These are phyloP conservation scores for Megalops atlanticus DNA, from an alignment of 2,113 vertebrate species.

Conservation along the genomic window DNA sequence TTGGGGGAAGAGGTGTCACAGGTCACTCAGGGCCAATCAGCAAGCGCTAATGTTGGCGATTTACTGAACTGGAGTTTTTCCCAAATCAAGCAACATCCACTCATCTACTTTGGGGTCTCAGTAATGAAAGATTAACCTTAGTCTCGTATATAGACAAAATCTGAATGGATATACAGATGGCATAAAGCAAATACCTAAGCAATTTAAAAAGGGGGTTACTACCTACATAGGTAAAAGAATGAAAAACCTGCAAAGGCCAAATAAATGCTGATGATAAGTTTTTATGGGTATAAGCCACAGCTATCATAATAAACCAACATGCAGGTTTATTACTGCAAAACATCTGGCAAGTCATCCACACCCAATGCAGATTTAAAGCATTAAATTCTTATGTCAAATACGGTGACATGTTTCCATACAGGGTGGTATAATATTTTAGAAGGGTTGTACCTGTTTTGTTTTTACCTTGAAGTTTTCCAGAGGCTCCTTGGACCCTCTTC, in stretches of 20 bases:
- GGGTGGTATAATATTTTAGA: slow-evolving; percentile 35
- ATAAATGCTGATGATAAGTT: not conserved
- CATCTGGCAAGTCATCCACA: not conserved
- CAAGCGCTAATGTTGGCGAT: not conserved
- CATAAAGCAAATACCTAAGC: too few relatives aligned
- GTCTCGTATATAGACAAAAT: too few relatives aligned
- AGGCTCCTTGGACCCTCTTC: slow-evolving; percentile 98
- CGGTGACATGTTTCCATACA: not conserved
- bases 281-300: not conserved
- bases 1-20: slow-evolving; percentile 47
- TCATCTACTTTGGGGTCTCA: too few relatives aligned
- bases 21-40: slow-evolving; percentile 16
- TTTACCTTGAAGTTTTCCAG: slow-evolving; percentile 98
- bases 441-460: slow-evolving; percentile 33
- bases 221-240: too few relatives aligned
- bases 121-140: too few relatives aligned
- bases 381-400: not conserved
- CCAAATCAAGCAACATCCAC: too few relatives aligned
- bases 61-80: too few relatives aligned
- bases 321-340: slow-evolving; percentile 1
- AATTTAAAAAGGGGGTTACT: not conserved
- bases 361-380: slow-evolving; percentile 2
- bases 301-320: slow-evolving; percentile 11
- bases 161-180: too few relatives aligned
- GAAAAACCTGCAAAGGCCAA: not conserved